Evolutionary conservation across 2,888 invertebrate genomes (phyloP).

Genomic region (Orthosia gothica): DNA sequence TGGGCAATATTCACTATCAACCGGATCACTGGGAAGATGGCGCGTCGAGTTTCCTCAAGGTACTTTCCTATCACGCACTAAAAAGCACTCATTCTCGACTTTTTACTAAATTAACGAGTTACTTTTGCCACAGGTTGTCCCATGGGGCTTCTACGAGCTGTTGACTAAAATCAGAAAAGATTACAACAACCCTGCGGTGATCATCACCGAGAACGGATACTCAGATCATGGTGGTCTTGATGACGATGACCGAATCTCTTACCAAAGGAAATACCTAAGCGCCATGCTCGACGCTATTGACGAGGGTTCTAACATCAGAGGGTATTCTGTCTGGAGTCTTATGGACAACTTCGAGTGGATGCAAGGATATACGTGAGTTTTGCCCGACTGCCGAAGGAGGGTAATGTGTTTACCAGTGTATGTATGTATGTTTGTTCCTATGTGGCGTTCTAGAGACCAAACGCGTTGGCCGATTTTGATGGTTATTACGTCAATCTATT

Average conservation of each 20-base stretch:
- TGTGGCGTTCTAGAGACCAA: no score
- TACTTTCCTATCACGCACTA: constrained; percentile 16
- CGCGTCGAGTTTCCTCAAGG: constrained; percentile 40
- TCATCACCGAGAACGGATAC: constrained; percentile 91
- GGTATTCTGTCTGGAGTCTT: constrained; percentile 91
- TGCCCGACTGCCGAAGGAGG: no score
- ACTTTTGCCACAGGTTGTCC: constrained; percentile 78
- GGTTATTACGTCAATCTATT: no score
- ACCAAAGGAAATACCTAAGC: constrained; percentile 79
- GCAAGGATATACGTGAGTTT: constrained; percentile 87
- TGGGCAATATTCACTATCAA: constrained; percentile 58
- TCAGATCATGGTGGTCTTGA: constrained; percentile 72
- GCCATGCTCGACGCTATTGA: constrained; percentile 83
- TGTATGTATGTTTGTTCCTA: no score
- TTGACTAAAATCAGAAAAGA: constrained; percentile 86
- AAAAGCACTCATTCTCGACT: neutral
- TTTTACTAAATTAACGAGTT: neutral
- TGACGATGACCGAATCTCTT: constrained; percentile 84
- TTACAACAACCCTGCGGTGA: constrained; percentile 89
- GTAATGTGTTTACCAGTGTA: no score
- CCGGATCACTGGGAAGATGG: constrained; percentile 30
- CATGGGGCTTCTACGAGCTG: constrained; percentile 91
- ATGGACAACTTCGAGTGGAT: constrained; percentile 92
- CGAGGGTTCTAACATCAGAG: constrained; percentile 83
- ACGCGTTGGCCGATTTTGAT: no score